Percentiles rank a stretch among this genome's conserved stretches.
These are phyloP conservation scores for Cataglyphis hispanica DNA, from an alignment of 1,140 invertebrate species.

Conservation along the genomic window DNA sequence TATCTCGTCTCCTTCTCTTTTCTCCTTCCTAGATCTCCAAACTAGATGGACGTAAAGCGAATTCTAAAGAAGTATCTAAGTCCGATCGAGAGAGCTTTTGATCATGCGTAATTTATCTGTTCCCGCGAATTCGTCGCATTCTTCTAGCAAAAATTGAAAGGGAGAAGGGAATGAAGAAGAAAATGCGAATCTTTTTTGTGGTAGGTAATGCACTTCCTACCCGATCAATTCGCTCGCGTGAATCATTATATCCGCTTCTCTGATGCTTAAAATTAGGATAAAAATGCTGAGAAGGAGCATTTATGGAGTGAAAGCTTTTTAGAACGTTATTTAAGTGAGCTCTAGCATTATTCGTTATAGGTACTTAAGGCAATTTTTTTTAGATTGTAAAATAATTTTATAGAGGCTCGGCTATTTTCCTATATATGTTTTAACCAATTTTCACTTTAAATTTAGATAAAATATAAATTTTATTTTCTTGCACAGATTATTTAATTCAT, in stretches of 20 bases:
- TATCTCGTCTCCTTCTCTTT: background rate
- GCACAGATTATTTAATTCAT: background rate
- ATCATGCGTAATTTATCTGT: conserved; percentile 58
- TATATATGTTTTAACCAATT: background rate
- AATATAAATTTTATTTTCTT: background rate
- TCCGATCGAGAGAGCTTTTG: conserved; percentile 46
- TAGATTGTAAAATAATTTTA: background rate
- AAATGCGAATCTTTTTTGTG: background rate
- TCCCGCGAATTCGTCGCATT: conserved; percentile 41
- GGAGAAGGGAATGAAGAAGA: background rate
- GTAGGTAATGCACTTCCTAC: conserved; percentile 49
- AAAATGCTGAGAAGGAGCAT: conserved; percentile 39
- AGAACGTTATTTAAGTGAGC: background rate
- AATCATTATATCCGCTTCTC: conserved; percentile 35
- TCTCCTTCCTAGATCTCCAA: background rate
- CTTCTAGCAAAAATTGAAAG: background rate
- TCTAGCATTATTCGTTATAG: conserved; percentile 33
- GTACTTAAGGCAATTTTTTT: conserved; percentile 14
- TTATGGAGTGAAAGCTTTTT: conserved; percentile 28
- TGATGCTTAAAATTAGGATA: conserved; percentile 21
- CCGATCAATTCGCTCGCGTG: conserved; percentile 40
- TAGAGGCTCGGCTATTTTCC: background rate
- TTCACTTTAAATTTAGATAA: background rate
- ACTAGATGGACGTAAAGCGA: conserved; percentile 13
- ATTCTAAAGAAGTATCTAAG: conserved; percentile 33